Evolutionary conservation across 2,797 vertebrate genomes (phyloP).

Genomic region (Mormyrus proboscirostris): DNA sequence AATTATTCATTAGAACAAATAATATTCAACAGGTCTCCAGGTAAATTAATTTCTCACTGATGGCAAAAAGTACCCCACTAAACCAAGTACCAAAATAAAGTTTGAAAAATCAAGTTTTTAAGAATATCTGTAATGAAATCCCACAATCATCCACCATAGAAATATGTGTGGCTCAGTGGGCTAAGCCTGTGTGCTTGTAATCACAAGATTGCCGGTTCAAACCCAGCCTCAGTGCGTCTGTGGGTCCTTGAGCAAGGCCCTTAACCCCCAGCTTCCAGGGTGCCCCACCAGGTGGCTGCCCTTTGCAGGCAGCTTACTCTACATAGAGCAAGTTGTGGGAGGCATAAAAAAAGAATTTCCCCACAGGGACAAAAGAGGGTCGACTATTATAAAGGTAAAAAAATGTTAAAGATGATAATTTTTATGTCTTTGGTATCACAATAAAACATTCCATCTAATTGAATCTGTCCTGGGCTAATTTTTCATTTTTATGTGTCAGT

Average conservation of each 20-base stretch:
- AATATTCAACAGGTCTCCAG: neutral
- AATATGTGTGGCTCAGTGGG: neutral
- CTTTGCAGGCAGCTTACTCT: neutral
- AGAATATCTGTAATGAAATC: neutral
- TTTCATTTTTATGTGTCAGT: neutral
- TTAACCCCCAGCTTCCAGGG: neutral
- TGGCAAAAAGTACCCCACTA: neutral
- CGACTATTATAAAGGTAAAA: neutral
- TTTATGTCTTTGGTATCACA: neutral
- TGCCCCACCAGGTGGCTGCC: neutral
- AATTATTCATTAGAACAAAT: neutral
- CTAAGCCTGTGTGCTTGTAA: neutral
- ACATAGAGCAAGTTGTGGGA: neutral
- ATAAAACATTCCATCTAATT: neutral
- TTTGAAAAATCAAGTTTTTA: neutral
- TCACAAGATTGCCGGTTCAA: neutral
- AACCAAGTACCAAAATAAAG: neutral
- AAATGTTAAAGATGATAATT: neutral
- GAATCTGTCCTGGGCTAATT: neutral
- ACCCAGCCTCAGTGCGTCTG: neutral
- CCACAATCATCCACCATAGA: neutral
- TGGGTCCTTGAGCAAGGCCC: neutral
- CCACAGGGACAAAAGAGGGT: neutral
- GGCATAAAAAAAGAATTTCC: neutral
- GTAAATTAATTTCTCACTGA: neutral